phyloP scores from a whole-genome alignment of 2,888 invertebrate genomes.

The Cephonodes hylas region DNA sequence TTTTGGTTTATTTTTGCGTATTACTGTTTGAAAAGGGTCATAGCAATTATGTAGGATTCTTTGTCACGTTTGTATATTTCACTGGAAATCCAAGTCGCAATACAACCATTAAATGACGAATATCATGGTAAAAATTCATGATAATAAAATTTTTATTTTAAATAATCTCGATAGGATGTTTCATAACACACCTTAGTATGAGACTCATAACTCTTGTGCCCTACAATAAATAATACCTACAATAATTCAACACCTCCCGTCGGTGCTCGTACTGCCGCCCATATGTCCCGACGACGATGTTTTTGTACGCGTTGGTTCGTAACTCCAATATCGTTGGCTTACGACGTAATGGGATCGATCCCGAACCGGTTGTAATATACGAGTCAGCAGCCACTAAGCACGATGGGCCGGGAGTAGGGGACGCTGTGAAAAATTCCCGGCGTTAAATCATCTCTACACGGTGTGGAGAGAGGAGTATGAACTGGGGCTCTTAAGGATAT shows the following conservation, averaged over 20 bases:
- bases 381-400: conserved; percentile 38
- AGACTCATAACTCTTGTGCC: background rate
- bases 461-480: background rate
- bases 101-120: too few species aligned
- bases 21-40: too few species aligned
- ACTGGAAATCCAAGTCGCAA: too few species aligned
- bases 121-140: too few species aligned
- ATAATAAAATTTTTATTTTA: background rate
- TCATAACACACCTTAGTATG: background rate
- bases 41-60: too few species aligned
- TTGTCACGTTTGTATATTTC: too few species aligned
- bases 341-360: conserved; percentile 30
- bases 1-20: too few species aligned
- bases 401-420: too few species aligned
- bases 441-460: background rate
- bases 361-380: conserved; percentile 42
- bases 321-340: background rate
- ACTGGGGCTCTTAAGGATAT: background rate
- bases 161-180: too few species aligned
- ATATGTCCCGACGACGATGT: background rate
- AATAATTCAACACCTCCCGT: background rate
- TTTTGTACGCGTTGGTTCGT: background rate
- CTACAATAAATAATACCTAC: background rate
- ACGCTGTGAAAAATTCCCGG: background rate
- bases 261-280: too few species aligned